Evolutionary conservation across 2,888 invertebrate species (phyloP).

Genomic region (Clistopyga incitator): DNA sequence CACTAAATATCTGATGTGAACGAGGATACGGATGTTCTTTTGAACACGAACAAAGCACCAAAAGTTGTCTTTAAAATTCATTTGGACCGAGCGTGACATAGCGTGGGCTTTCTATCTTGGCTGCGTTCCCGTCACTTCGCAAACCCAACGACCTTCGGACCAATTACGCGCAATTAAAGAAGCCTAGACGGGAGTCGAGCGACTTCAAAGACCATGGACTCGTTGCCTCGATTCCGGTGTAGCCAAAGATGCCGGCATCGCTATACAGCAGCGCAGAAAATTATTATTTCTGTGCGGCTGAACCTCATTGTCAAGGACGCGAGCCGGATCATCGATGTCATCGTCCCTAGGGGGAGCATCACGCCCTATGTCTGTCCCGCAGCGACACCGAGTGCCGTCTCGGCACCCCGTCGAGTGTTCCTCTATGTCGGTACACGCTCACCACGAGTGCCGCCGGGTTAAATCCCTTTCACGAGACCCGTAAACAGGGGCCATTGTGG

Average conservation of each 20-base stretch:
- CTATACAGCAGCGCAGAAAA: neutral
- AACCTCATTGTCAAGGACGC: slow-evolving; percentile 8
- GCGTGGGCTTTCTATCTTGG: slow-evolving; percentile 77
- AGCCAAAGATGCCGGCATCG: neutral
- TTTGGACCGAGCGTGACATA: slow-evolving; percentile 34
- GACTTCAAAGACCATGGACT: slow-evolving; percentile 76
- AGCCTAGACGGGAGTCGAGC: slow-evolving; percentile 68
- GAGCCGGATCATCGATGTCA: slow-evolving; percentile 21
- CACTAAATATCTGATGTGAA: no score
- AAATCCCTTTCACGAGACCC: slow-evolving; percentile 76
- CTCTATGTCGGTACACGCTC: slow-evolving; percentile 33
- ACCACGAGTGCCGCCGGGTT: slow-evolving; percentile 56
- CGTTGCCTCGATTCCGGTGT: slow-evolving; percentile 73
- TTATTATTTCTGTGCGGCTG: neutral
- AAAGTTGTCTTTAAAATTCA: neutral
- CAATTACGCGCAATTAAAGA: slow-evolving; percentile 83
- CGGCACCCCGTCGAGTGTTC: slow-evolving; percentile 58
- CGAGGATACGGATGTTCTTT: no score
- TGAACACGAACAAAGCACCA: neutral
- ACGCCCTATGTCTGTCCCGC: slow-evolving; percentile 49
- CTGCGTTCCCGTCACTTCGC: slow-evolving; percentile 49
- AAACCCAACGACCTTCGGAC: slow-evolving; percentile 79
- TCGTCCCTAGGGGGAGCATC: slow-evolving; percentile 17
- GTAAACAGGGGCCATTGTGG: slow-evolving; percentile 78
- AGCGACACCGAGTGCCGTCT: slow-evolving; percentile 42